Conservation (phyloP, 2,797 vertebrate genomes). For the Eulemur albifrons region DNA sequence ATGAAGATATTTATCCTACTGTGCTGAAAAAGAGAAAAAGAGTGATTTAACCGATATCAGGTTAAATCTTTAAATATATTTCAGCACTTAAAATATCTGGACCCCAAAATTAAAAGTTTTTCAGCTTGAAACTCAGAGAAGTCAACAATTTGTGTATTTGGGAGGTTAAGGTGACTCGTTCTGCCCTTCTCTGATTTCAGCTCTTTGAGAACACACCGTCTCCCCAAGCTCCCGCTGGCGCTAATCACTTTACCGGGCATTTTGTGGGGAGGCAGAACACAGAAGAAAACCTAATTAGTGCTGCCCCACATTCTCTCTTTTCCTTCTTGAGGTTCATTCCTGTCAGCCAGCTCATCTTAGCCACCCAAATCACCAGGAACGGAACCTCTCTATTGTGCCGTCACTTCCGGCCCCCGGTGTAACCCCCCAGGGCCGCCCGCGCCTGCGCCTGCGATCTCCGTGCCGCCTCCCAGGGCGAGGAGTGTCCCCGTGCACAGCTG, state of each 20-base stretch:
- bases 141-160: not conserved
- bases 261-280: not conserved
- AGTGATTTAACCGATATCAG: not conserved
- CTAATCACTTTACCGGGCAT: not conserved
- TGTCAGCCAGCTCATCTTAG: not conserved
- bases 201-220: not conserved
- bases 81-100: not conserved
- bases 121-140: not conserved
- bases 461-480: not conserved
- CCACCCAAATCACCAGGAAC: too few relatives aligned
- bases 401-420: not conserved
- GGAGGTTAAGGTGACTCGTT: too few relatives aligned
- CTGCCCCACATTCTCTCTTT: too few relatives aligned
- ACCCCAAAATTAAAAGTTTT: not conserved
- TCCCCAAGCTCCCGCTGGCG: not conserved
- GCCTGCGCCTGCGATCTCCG: accelerated
- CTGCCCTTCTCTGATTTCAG: not conserved
- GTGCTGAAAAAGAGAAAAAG: not conserved
- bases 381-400: not conserved
- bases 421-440: accelerated
- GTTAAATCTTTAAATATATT: not conserved
- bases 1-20: not conserved
- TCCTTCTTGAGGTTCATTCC: not conserved
- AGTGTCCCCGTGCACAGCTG: not conserved
- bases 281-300: not conserved